A percentile compares a stretch with the other conserved stretches of the same genome.
phyloP scores from a whole-genome alignment of 2,797 vertebrate species.

The Anguilla pacifica region DNA sequence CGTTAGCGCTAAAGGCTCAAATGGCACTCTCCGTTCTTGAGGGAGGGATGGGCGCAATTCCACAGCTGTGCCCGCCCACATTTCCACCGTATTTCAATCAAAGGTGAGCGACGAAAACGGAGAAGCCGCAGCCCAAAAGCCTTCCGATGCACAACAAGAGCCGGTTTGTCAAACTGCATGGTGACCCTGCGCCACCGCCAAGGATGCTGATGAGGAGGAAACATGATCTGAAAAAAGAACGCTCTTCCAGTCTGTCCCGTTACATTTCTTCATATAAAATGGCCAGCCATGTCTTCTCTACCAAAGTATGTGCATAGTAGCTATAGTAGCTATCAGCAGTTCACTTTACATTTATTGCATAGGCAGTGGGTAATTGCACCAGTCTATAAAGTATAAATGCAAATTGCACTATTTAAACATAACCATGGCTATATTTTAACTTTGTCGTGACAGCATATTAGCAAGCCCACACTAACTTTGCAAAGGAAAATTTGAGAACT shows the following conservation, averaged over 20 bases:
- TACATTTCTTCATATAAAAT: neutral
- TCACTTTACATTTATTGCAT: neutral
- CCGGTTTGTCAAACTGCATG: neutral
- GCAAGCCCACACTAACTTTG: neutral
- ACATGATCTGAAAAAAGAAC: neutral
- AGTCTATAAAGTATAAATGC: neutral
- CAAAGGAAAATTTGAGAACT: conserved; percentile 1
- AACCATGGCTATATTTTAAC: neutral
- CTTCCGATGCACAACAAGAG: neutral
- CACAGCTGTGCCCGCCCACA: neutral
- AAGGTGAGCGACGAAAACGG: neutral
- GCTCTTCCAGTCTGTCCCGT: neutral
- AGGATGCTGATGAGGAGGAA: neutral
- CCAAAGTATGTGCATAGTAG: neutral
- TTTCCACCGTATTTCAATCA: neutral
- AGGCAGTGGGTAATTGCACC: neutral
- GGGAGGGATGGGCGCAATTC: neutral
- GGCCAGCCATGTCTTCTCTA: neutral
- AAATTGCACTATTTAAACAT: neutral
- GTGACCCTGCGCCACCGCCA: neutral
- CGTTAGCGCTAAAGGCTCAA: neutral
- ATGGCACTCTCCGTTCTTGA: neutral
- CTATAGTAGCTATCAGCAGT: neutral
- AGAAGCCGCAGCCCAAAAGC: neutral
- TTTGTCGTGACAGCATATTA: neutral